phyloP scores from a whole-genome alignment of 2,113 vertebrate species.

The Oreotrochilus melanogaster region DNA sequence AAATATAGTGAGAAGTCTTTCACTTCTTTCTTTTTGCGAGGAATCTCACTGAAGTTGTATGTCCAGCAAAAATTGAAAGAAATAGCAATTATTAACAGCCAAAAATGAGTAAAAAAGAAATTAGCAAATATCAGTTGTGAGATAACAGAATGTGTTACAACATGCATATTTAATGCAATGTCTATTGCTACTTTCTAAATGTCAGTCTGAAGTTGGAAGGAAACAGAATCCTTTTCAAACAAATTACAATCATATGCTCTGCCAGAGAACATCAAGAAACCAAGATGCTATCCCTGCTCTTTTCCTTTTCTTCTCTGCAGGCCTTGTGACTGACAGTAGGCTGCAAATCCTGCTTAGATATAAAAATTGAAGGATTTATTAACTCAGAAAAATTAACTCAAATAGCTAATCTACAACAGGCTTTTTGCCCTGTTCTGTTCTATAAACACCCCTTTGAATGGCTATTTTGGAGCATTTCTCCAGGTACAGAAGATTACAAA shows the following conservation, averaged over 20 bases:
- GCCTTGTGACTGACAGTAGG: not conserved
- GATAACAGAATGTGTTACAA: not conserved
- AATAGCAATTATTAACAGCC: not conserved
- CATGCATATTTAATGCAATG: not conserved
- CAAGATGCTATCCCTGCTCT: not conserved
- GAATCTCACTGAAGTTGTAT: not conserved
- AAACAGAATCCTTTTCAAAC: not conserved
- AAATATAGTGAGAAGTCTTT: not conserved
- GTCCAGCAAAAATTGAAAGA: not conserved
- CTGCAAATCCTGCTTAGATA: not conserved
- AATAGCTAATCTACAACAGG: not conserved
- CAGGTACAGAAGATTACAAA: not conserved
- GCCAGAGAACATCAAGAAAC: not conserved
- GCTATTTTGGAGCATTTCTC: not conserved
- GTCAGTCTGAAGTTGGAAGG: not conserved
- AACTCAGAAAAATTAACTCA: not conserved
- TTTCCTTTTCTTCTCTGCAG: not conserved
- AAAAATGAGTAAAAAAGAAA: not conserved
- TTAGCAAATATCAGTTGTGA: not conserved
- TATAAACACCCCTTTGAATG: not conserved
- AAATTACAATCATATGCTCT: not conserved
- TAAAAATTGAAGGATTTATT: not conserved
- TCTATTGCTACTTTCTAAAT: not conserved
- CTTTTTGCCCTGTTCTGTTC: not conserved
- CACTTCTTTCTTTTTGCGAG: not conserved